phyloP scores from a whole-genome alignment of 1,140 invertebrate genomes.

The Diachasmimorpha longicaudata region DNA sequence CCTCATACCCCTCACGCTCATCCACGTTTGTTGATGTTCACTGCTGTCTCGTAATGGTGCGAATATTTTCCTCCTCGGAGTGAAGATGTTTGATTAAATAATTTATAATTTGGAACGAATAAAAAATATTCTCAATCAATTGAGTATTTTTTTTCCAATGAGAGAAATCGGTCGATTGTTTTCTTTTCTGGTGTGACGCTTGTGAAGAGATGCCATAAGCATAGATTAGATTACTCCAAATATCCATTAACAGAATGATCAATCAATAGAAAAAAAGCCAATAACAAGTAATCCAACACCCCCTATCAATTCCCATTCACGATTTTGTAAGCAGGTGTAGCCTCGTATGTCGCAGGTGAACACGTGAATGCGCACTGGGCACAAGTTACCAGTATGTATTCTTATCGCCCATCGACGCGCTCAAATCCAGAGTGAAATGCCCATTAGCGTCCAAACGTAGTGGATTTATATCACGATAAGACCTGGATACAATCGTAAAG shows the following conservation, averaged over 20 bases:
- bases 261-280: too few relatives aligned
- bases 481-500: conserved; percentile 54
- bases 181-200: too few relatives aligned
- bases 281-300: too few relatives aligned
- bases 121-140: too few relatives aligned
- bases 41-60: conserved; percentile 29
- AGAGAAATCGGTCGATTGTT: too few relatives aligned
- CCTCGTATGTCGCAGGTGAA: conserved; percentile 6
- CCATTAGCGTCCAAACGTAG: conserved; percentile 46
- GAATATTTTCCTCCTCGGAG: conserved; percentile 20
- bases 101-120: conserved; percentile 25
- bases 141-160: too few relatives aligned
- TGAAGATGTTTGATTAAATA: conserved; percentile 31
- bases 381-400: not conserved
- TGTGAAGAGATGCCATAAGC: too few relatives aligned
- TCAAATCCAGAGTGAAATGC: conserved; percentile 39
- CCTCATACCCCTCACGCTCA: conserved; percentile 18
- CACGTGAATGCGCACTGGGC: not conserved
- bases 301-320: not conserved
- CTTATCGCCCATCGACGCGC: not conserved
- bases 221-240: too few relatives aligned
- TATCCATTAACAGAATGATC: too few relatives aligned
- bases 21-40: conserved; percentile 32
- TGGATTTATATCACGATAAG: conserved; percentile 54
- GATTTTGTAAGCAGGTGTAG: conserved; percentile 1